phyloP scores from a whole-genome alignment of 2,797 vertebrate genomes.

The Paguma larvata region DNA sequence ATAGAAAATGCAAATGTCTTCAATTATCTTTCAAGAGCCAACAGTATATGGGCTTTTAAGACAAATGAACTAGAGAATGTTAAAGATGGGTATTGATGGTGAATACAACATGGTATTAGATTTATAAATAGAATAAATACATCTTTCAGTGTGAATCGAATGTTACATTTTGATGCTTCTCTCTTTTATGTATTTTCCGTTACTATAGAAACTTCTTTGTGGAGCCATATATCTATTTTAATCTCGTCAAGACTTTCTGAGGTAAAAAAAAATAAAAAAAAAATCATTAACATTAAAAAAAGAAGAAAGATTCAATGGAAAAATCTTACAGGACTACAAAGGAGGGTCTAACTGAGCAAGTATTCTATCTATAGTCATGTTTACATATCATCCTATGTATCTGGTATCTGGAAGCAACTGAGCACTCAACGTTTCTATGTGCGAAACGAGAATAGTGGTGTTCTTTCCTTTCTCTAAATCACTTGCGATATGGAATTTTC shows the following conservation, averaged over 20 bases:
- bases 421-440: background rate
- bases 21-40: slow-evolving; percentile 17
- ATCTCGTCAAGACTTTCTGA: slow-evolving; percentile 35
- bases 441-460: accelerated
- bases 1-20: slow-evolving; percentile 9
- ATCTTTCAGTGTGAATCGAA: slow-evolving; percentile 31
- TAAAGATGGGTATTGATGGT: background rate
- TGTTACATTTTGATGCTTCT: background rate
- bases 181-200: slow-evolving; percentile 59
- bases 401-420: background rate
- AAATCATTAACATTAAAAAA: slow-evolving; percentile 28
- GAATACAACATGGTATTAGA: background rate
- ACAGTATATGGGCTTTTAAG: background rate
- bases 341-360: background rate
- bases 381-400: background rate
- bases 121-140: slow-evolving; percentile 63
- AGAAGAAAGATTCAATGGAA: background rate
- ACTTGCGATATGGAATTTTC: background rate
- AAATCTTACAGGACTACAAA: background rate
- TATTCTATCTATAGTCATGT: background rate
- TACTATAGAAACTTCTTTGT: slow-evolving; percentile 79
- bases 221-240: slow-evolving; percentile 62
- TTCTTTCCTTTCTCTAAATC: background rate
- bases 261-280: slow-evolving; percentile 34
- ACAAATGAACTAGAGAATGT: slow-evolving; percentile 27